These are phyloP conservation scores for Clangula hyemalis DNA, from an alignment of 2,797 vertebrate species.

Conservation along the genomic window DNA sequence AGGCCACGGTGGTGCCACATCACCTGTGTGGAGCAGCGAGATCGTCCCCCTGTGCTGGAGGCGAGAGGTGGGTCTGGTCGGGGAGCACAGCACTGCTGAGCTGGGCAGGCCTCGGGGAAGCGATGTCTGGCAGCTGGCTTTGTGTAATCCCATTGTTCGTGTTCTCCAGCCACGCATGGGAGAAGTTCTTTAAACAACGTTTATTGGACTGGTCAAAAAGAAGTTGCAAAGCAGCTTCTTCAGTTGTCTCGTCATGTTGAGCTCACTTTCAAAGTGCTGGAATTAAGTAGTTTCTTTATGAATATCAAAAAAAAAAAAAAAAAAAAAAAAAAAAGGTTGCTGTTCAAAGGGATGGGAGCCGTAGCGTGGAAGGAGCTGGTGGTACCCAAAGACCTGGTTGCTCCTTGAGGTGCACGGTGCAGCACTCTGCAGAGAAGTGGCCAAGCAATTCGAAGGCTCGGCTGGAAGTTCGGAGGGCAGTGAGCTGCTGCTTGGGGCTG, in stretches of 20 bases:
- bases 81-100: not conserved
- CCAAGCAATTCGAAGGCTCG: not conserved
- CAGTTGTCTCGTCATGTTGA: not conserved
- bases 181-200: not conserved
- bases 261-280: not conserved
- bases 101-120: not conserved
- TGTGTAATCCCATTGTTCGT: not conserved
- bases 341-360: slow-evolving; percentile 6
- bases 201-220: not conserved
- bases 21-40: accelerated
- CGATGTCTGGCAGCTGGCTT: not conserved
- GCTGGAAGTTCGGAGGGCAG: not conserved
- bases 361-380: not conserved
- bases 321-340: not conserved
- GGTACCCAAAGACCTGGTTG: not conserved
- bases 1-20: not conserved
- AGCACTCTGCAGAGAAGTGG: not conserved
- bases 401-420: not conserved
- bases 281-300: not conserved
- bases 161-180: not conserved
- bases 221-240: slow-evolving; percentile 42
- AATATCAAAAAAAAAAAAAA: not conserved
- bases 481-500: not conserved
- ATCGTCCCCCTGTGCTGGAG: not conserved
- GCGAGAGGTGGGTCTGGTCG: not conserved